These are phyloP conservation scores for Pangasius larnaudii DNA, from an alignment of 2,797 vertebrate genomes.

Conservation along the genomic window DNA sequence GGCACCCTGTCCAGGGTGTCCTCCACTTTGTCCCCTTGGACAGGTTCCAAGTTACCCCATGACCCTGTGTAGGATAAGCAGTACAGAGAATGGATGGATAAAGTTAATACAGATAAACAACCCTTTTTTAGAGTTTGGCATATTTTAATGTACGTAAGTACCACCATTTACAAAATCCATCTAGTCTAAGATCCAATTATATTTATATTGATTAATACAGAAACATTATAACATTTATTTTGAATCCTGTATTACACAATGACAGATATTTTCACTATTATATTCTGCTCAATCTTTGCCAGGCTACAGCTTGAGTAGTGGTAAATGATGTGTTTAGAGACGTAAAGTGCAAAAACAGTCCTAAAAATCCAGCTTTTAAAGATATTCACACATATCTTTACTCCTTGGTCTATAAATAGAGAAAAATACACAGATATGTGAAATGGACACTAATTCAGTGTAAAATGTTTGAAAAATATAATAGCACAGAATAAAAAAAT, in stretches of 20 bases:
- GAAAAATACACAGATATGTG: constrained; percentile 47
- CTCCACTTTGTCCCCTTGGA: no score
- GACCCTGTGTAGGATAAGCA: no score
- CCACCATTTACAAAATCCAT: no score
- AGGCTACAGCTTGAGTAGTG: neutral
- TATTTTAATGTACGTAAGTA: neutral
- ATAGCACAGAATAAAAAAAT: neutral
- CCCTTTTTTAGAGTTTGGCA: no score
- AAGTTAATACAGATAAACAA: no score
- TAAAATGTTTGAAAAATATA: neutral
- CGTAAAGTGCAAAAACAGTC: neutral
- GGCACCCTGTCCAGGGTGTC: no score
- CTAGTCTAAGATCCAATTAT: no score
- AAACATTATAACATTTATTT: neutral
- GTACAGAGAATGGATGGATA: no score
- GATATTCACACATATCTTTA: neutral
- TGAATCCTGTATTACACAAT: neutral
- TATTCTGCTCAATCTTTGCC: neutral
- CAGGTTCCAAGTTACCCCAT: no score
- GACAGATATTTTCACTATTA: neutral
- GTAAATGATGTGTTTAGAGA: constrained; percentile 71
- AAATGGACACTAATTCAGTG: neutral
- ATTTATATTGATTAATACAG: neutral
- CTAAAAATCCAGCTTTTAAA: neutral
- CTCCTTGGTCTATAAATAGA: constrained; percentile 66